phyloP scores from a whole-genome alignment of 2,113 vertebrate species.

The Rallus limicola region DNA sequence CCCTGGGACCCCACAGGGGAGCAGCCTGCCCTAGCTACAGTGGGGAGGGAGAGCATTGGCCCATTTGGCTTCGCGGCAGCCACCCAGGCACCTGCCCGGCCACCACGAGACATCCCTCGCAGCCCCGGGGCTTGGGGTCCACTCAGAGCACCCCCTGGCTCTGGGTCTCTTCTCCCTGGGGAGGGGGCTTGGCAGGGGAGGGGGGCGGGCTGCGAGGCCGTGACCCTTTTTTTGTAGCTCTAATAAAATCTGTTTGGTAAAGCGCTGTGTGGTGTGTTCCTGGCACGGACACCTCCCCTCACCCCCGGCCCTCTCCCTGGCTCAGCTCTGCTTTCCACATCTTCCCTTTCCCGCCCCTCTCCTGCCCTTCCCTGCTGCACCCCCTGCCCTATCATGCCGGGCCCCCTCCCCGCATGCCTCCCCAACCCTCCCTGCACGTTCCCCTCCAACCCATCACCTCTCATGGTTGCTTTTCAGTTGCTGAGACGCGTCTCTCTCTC shows the following conservation, averaged over 20 bases:
- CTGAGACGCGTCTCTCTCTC: conserved; percentile 64
- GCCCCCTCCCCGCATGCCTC: conserved; percentile 40
- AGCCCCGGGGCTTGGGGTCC: neutral
- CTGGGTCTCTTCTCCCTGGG: neutral
- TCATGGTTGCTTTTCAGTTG: conserved; percentile 58
- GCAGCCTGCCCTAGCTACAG: neutral
- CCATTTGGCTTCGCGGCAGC: neutral
- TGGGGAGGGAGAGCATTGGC: neutral
- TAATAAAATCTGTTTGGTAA: conserved; percentile 84
- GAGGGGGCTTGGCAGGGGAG: neutral
- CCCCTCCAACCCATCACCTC: neutral
- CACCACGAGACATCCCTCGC: neutral
- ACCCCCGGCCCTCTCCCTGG: neutral
- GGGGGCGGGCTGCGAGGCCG: neutral
- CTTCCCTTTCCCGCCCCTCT: neutral
- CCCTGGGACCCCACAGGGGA: neutral
- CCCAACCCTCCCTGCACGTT: neutral
- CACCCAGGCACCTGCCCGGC: neutral
- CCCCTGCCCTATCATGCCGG: neutral
- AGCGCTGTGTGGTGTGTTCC: conserved; percentile 79
- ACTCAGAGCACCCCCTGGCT: neutral
- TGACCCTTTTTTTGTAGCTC: conserved; percentile 74
- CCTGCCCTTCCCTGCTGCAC: conserved; percentile 40
- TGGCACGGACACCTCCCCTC: conserved; percentile 52
- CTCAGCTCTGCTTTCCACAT: conserved; percentile 16